phyloP scores from a whole-genome alignment of 2,113 vertebrate genomes.

The Trematocara macrostoma region DNA sequence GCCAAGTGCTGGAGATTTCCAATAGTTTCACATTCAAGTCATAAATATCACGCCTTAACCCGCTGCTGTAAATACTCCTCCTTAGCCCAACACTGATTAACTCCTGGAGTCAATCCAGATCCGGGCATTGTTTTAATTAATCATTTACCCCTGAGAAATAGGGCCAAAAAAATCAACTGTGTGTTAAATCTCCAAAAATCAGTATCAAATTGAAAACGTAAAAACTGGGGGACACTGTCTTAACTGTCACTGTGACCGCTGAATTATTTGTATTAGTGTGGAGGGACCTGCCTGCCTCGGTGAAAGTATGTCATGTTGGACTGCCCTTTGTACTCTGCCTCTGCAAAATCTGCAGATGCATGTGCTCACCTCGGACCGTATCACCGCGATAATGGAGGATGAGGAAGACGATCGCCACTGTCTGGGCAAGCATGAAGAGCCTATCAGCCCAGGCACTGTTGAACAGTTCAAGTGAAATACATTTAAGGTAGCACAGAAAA shows the following conservation, averaged over 20 bases:
- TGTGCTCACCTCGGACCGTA: constrained; percentile 63
- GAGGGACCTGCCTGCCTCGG: neutral
- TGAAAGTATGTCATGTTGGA: neutral
- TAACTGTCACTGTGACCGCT: neutral
- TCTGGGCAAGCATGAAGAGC: constrained; percentile 75
- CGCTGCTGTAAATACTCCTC: neutral
- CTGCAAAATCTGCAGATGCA: neutral
- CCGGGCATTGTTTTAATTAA: neutral
- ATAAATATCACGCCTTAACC: neutral
- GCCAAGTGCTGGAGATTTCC: neutral
- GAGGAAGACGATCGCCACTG: constrained; percentile 72
- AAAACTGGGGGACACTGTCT: neutral
- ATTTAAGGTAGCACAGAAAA: neutral
- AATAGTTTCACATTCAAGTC: neutral
- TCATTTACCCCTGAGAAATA: neutral
- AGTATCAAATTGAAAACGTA: neutral
- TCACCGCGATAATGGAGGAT: constrained; percentile 71
- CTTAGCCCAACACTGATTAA: neutral
- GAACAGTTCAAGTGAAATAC: neutral
- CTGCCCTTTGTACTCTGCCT: neutral
- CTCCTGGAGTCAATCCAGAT: neutral
- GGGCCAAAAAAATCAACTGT: neutral
- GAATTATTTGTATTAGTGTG: neutral
- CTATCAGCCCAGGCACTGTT: constrained; percentile 84
- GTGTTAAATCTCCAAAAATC: neutral